Base-by-base conservation (phyloP, 2,113 vertebrate species). In the Seriola dumerili region DNA sequence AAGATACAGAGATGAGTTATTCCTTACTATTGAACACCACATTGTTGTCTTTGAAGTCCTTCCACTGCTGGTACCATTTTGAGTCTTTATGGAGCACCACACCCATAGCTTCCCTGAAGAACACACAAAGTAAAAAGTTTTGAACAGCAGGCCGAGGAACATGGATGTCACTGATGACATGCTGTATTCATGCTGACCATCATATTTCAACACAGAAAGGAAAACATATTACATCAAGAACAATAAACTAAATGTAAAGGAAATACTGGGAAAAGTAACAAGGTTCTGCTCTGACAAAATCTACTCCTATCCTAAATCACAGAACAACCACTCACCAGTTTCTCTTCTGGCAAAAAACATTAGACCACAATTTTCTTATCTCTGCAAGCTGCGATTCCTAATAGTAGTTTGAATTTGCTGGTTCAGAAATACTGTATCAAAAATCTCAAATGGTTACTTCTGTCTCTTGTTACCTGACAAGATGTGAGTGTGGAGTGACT, bases 41-140 rank as follows among this genome's bases (percentile, higher is more conserved):
- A 0, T 98, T 99, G 95, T 98, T 99, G 93, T 99, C 98, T 93
- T 96, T 98, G 94, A 99, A 99, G 72, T 99, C 98, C 71, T 97
- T 99, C 98, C 98, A 99, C 91, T 99, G 98, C 86, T 99, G 98
- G 91, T 96, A 97, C 98, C 98, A 99, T 55, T 96, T 98, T 3
- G 98, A 99, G 93, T 99, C 98, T 78, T 97, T 99, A 88, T 99
- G 98, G 29, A 99, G 94, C 80, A 99, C 97, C 7, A 99, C 91
- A 0, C 97, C 98, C 94, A 96, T 94, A 2, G 97, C 97, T 67
- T 99, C 97, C 92, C 98, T 99, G 66, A n/a, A 74, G 50, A 52
- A 73, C 19, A 82, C 34, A 89, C 5, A 90, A 3, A 70, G 40
- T 14, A 40, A 76, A 40, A 76, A 52, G 13, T 6, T 52, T 83